Evolutionary conservation across 2,888 invertebrate genomes (phyloP).

Genomic region (Lochmaea crataegi): DNA sequence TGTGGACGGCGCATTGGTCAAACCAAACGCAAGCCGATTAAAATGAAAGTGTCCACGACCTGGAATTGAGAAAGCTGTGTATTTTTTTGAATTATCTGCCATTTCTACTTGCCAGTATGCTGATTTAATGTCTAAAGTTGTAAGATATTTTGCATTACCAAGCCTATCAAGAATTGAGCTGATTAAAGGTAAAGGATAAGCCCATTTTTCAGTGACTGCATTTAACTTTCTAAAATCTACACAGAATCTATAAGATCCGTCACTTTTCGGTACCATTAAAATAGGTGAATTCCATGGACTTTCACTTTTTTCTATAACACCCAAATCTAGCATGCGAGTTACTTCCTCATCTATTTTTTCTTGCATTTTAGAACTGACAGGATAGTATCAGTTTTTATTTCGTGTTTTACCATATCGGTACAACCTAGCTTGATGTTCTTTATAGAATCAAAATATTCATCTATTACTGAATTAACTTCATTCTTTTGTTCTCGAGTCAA

Average conservation of each 20-base stretch:
- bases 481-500: conserved; percentile 12
- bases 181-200: conserved; percentile 17
- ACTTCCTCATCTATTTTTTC: conserved; percentile 23
- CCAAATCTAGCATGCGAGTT: conserved; percentile 9
- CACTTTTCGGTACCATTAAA: conserved; percentile 15
- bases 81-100: conserved; percentile 38
- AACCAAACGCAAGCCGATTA: conserved; percentile 52
- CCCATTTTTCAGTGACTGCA: conserved; percentile 15
- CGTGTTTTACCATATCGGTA: neutral
- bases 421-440: neutral
- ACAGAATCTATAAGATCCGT: conserved; percentile 1
- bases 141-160: conserved; percentile 13
- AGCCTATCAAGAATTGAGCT: conserved; percentile 6
- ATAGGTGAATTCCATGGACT: conserved; percentile 4
- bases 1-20: conserved; percentile 52
- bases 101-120: conserved; percentile 55
- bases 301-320: conserved; percentile 17
- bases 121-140: conserved; percentile 44
- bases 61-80: conserved; percentile 55
- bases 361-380: conserved; percentile 20
- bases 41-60: conserved; percentile 53
- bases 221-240: too few species aligned
- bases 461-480: neutral
- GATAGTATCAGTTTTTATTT: conserved; percentile 23
- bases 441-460: too few species aligned